Conservation (phyloP, 2,888 invertebrate species). For the Cosmopolites sordidus region DNA sequence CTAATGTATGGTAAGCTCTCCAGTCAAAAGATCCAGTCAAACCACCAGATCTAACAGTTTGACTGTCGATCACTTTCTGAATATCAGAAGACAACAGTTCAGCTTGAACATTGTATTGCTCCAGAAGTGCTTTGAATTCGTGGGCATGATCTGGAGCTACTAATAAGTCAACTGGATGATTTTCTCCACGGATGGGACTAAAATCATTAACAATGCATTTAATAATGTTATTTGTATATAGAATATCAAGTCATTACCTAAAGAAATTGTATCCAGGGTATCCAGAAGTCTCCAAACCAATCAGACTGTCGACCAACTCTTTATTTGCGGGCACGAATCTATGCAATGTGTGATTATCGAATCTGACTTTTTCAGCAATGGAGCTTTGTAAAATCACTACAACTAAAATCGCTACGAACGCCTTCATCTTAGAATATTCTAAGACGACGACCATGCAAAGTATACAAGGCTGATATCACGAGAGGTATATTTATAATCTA, state of each 20-base stretch:
- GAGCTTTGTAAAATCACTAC: conserved; percentile 2
- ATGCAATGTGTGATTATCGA: conserved; percentile 38
- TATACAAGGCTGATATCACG: too few relatives aligned
- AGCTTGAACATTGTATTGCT: conserved; percentile 44
- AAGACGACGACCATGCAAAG: not conserved
- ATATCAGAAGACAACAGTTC: conserved; percentile 55
- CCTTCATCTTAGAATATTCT: conserved; percentile 13
- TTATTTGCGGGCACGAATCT: conserved; percentile 34
- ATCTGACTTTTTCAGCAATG: conserved; percentile 28
- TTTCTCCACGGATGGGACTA: conserved; percentile 39
- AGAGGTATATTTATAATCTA: too few relatives aligned
- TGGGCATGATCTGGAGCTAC: conserved; percentile 53
- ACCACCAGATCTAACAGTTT: conserved; percentile 42
- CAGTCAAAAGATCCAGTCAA: conserved; percentile 52
- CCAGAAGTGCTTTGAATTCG: conserved; percentile 49
- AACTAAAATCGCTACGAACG: conserved; percentile 7
- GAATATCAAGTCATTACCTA: conserved; percentile 25
- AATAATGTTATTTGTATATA: too few relatives aligned
- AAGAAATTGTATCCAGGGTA: conserved; percentile 34
- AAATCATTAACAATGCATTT: too few relatives aligned
- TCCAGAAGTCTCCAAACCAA: conserved; percentile 36
- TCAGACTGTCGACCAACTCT: conserved; percentile 46
- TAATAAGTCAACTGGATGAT: conserved; percentile 54
- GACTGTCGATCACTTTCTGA: conserved; percentile 51
- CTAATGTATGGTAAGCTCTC: conserved; percentile 56